These are phyloP conservation scores for Semnopithecus entellus DNA, from an alignment of 2,113 vertebrate genomes.

Conservation along the genomic window DNA sequence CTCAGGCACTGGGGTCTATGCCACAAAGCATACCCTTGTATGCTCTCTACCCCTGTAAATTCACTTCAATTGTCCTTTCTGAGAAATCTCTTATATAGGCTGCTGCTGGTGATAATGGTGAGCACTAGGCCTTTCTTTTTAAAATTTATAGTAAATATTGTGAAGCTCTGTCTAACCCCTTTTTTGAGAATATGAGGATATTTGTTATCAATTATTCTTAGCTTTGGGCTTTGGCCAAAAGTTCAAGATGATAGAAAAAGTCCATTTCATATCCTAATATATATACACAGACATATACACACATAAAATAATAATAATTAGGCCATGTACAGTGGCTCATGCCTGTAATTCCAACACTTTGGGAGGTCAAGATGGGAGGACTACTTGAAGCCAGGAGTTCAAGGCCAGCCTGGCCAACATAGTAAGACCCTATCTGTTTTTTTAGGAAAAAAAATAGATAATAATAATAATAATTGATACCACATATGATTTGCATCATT, in stretches of 20 bases:
- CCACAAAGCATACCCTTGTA: not conserved
- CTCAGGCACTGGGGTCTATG: not conserved
- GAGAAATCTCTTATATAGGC: not conserved
- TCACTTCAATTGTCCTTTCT: not conserved
- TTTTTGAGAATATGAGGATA: not conserved
- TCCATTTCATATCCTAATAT: not conserved
- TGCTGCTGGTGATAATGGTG: not conserved
- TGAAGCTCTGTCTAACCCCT: not conserved
- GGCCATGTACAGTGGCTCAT: too few relatives aligned
- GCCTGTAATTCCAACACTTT: too few relatives aligned
- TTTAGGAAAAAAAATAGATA: too few relatives aligned
- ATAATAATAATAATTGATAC: not conserved
- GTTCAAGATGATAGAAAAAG: not conserved
- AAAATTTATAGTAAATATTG: not conserved
- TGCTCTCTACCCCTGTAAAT: not conserved
- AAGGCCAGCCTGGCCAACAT: too few relatives aligned
- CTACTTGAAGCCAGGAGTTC: too few relatives aligned
- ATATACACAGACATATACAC: not conserved
- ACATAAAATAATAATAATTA: not conserved
- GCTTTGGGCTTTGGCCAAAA: constrained; percentile 26
- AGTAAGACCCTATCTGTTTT: too few relatives aligned
- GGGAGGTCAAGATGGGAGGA: too few relatives aligned
- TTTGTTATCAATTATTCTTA: not conserved
- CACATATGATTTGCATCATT: not conserved
- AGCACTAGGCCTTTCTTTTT: not conserved